Evolutionary conservation across 2,797 vertebrate species (phyloP).

Genomic region (Pyrrhura leucotis): DNA sequence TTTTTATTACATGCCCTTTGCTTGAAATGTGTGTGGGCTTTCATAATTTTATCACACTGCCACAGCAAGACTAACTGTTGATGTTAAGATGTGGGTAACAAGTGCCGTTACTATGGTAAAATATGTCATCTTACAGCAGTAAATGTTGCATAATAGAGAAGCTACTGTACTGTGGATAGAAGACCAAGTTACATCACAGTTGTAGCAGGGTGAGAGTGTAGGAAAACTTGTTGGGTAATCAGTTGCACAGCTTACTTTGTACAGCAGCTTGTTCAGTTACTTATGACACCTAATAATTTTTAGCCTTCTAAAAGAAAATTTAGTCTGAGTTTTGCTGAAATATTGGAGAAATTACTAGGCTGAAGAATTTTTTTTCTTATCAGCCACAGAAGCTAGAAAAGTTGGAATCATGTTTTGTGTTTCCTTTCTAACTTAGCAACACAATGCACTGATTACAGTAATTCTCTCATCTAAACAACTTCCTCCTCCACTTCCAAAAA

Average conservation of each 20-base stretch:
- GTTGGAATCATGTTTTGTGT: neutral
- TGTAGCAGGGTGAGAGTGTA: neutral
- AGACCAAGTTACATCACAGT: neutral
- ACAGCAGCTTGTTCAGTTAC: neutral
- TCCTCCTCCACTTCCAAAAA: slow-evolving; percentile 26
- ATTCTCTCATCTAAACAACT: slow-evolving; percentile 22
- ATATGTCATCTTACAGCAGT: neutral
- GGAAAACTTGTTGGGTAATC: neutral
- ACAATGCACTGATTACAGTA: neutral
- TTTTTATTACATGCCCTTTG: neutral
- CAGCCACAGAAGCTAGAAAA: neutral
- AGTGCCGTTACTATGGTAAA: neutral
- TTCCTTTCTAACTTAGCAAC: neutral
- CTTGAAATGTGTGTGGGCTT: neutral
- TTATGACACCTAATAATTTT: neutral
- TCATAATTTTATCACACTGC: neutral
- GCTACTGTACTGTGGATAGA: neutral
- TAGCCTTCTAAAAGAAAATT: neutral
- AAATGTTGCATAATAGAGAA: neutral
- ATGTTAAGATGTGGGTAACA: neutral
- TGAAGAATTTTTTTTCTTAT: neutral
- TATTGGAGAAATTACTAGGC: neutral
- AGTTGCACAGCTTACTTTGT: neutral
- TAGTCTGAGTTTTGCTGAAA: slow-evolving; percentile 2
- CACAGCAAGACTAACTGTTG: neutral